Conservation (phyloP, 2,888 invertebrate genomes). For the Rhodophaea formosa region DNA sequence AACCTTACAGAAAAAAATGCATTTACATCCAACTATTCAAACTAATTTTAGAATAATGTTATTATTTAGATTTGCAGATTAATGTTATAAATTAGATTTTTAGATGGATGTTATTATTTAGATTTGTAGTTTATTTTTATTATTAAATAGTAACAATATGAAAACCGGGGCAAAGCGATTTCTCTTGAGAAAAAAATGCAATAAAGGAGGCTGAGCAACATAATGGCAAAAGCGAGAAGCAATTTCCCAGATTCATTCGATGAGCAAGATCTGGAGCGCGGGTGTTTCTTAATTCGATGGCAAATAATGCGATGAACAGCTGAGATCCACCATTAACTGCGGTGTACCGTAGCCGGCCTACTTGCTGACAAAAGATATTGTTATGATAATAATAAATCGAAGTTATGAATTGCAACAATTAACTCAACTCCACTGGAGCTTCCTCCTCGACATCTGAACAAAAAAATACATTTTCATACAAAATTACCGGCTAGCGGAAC, state of each 20-base stretch:
- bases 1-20: too few species aligned
- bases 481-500: too few species aligned
- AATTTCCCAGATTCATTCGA: constrained; percentile 68
- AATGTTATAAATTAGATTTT: too few species aligned
- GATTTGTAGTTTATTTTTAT: neutral
- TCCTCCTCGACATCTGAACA: too few species aligned
- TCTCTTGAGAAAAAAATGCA: constrained; percentile 57
- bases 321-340: constrained; percentile 47
- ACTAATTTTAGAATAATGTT: too few species aligned
- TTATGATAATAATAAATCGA: neutral
- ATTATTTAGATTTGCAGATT: too few species aligned
- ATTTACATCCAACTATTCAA: too few species aligned
- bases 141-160: neutral
- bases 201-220: constrained; percentile 50
- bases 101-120: too few species aligned
- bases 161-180: constrained; percentile 37
- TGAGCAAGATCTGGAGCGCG: constrained; percentile 62
- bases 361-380: constrained; percentile 40
- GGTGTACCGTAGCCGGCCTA: constrained; percentile 54
- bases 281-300: constrained; percentile 56
- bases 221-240: constrained; percentile 59
- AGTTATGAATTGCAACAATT: too few species aligned
- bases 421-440: too few species aligned
- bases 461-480: too few species aligned
- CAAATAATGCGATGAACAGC: constrained; percentile 49